phyloP scores from a whole-genome alignment of 2,113 vertebrate species.

The Notarius lentiginosus region DNA sequence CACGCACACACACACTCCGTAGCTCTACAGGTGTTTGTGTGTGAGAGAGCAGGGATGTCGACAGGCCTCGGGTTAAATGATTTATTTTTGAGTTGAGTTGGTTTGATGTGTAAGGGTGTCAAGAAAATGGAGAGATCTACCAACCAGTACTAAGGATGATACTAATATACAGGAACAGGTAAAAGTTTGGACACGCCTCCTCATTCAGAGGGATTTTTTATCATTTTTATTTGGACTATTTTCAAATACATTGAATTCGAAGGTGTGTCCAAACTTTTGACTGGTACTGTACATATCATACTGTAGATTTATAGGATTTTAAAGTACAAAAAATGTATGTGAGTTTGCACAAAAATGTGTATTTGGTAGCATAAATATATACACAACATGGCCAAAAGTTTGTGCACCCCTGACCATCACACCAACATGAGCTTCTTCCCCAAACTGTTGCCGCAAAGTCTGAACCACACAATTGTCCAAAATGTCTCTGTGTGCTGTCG shows the following conservation, averaged over 20 bases:
- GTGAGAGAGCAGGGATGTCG: conserved; percentile 49
- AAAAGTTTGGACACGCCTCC: too few relatives aligned
- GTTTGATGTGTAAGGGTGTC: conserved; percentile 51
- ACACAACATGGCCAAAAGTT: not conserved
- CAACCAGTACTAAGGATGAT: not conserved
- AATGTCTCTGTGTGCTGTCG: not conserved
- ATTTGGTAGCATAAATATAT: not conserved
- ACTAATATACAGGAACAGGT: not conserved
- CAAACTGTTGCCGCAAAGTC: not conserved
- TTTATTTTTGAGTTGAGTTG: conserved; percentile 46
- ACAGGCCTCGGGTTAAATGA: conserved; percentile 61
- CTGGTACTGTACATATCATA: not conserved
- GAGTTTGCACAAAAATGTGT: not conserved
- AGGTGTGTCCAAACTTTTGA: too few relatives aligned
- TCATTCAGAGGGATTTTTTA: too few relatives aligned
- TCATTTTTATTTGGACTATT: too few relatives aligned
- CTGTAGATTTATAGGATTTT: not conserved
- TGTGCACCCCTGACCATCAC: not conserved
- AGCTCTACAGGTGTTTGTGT: conserved; percentile 48
- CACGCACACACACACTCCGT: conserved; percentile 35
- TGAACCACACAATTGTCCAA: not conserved
- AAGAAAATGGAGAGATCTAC: conserved; percentile 32
- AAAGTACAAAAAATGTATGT: not conserved
- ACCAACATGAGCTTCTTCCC: not conserved
- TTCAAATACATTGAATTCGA: too few relatives aligned